Evolutionary conservation across 2,113 vertebrate species (phyloP), one percentile per base, ranked within the genome.

Genomic region (Chauna torquata): DNA sequence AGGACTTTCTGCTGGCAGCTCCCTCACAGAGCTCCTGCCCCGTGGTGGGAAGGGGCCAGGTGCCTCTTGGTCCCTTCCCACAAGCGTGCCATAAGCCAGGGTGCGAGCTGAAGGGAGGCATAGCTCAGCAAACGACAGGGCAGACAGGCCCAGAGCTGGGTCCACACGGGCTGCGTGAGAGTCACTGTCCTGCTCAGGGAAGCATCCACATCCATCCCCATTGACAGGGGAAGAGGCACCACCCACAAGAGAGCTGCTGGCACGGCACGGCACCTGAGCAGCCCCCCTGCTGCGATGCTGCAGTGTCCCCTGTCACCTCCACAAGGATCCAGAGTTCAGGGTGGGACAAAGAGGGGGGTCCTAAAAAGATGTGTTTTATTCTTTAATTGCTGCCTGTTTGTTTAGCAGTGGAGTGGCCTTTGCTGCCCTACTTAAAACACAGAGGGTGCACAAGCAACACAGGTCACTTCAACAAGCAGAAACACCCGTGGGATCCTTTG

Each of bases 171-270:
- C 64, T 49, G 42, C 1, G 2, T 4, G 47, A 59, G n/a, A 52
- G 32, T 18, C 19, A 2, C 44, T 18, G 12, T 45, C 8, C 52
- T 20, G n/a, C 58, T 32, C 78, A 22, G 59, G 44, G 30, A 54
- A 93, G 40, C 44, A 19, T 13, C 16, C 16, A 16, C 64, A 17
- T 17, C 86, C 74, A 28, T 25, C 20, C 9, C 58, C 30, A 25
- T 1, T 24, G 84, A 10, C 75, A 12, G 18, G 50, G 64, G 50
- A 82, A 24, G 65, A 22, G 34, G 28, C 25, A 75, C 65, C 22
- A 19, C 16, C 12, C 0, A 0, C 1, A 32, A 42, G 44, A 2
- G 11, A 55, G 57, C 12, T 23, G 47, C 24, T 2, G 3, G 45
- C 78, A 75, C 9, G 44, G 24, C 15, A 24, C 32, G 23, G 61